Evolutionary conservation across 1,140 invertebrate genomes (phyloP).

Genomic region (Philotrypesis tridentata): DNA sequence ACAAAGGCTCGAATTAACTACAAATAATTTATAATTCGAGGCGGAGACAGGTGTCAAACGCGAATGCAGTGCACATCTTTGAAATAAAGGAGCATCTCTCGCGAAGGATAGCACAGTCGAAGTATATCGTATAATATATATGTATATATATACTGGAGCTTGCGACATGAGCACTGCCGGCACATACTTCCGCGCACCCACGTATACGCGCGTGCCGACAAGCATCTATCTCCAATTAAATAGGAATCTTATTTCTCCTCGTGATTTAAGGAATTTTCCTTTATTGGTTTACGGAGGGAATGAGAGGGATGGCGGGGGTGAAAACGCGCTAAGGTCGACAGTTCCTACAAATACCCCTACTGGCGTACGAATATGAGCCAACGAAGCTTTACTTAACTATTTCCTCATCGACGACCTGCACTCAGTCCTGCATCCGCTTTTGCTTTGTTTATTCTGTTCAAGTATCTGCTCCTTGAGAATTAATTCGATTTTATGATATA

Average conservation of each 20-base stretch:
- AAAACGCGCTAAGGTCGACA: neutral
- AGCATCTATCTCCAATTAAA: slow-evolving; percentile 29
- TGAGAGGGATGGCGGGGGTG: neutral
- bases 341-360: neutral
- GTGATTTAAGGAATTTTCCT: slow-evolving; percentile 51
- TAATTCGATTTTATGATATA: too few relatives aligned
- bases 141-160: too few relatives aligned
- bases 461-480: neutral
- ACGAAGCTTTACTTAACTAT: slow-evolving; percentile 36
- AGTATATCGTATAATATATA: neutral
- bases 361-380: neutral
- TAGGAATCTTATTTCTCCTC: slow-evolving; percentile 16
- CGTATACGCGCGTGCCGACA: neutral
- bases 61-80: too few relatives aligned
- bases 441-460: neutral
- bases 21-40: too few relatives aligned
- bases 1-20: too few relatives aligned
- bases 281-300: slow-evolving; percentile 32
- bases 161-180: neutral
- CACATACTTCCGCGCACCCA: slow-evolving; percentile 8
- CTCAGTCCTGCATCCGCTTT: neutral
- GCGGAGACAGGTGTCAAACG: too few relatives aligned
- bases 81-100: too few relatives aligned
- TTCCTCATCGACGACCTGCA: slow-evolving; percentile 10
- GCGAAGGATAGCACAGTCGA: too few relatives aligned